phyloP scores from a whole-genome alignment of 2,888 invertebrate species.

The Rugalucina vietnamica region DNA sequence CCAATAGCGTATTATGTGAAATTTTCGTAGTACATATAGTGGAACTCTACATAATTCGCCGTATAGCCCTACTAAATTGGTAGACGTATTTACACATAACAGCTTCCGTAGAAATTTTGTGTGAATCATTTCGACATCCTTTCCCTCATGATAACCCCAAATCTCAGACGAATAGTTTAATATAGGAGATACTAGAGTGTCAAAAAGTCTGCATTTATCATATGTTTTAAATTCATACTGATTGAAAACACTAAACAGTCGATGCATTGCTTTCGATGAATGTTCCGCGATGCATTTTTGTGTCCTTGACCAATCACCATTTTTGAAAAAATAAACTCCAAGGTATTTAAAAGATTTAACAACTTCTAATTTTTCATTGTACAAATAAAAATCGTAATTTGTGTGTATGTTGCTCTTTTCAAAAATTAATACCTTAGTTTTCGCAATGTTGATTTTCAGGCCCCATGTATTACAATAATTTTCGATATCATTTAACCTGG shows the following conservation, averaged over 20 bases:
- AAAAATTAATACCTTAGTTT: neutral
- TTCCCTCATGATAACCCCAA: neutral
- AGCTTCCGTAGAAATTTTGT: conserved; percentile 18
- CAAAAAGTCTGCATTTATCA: neutral
- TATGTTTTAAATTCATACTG: neutral
- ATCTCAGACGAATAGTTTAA: conserved; percentile 18
- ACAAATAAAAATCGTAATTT: neutral
- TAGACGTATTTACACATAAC: neutral
- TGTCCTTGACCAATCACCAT: neutral
- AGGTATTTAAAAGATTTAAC: neutral
- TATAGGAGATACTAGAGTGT: neutral
- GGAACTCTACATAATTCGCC: conserved; percentile 1
- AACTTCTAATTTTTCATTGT: neutral
- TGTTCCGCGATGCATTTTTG: neutral
- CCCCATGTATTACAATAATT: neutral
- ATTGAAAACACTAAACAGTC: neutral
- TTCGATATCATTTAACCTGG: neutral
- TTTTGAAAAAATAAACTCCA: neutral
- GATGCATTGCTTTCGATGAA: neutral
- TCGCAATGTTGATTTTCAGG: neutral
- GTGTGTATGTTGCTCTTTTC: neutral
- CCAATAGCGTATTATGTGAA: conserved; percentile 4
- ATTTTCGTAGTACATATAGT: neutral
- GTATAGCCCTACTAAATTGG: neutral
- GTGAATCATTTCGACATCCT: conserved; percentile 8